phyloP scores from a whole-genome alignment of 2,113 vertebrate genomes.

The Prolemur simus region DNA sequence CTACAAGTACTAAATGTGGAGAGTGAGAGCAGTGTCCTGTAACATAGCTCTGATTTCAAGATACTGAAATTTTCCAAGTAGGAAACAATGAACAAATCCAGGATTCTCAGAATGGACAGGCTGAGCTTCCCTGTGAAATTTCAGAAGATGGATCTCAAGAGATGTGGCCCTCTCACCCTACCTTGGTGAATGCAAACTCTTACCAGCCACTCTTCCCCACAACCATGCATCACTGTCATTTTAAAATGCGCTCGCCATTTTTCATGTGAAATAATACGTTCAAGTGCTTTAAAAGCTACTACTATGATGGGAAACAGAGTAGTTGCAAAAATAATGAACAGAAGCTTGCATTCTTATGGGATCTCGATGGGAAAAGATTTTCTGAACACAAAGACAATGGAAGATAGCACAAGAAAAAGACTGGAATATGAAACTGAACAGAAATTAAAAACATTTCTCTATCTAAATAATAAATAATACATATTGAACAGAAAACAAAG shows the following conservation, averaged over 20 bases:
- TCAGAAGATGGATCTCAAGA: not conserved
- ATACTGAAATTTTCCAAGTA: not conserved
- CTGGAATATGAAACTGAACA: not conserved
- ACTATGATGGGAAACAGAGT: not conserved
- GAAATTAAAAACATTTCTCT: not conserved
- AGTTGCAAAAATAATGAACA: not conserved
- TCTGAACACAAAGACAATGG: not conserved
- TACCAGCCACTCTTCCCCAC: no score
- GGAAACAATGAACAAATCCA: not conserved
- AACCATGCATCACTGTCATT: not conserved
- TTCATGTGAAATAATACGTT: not conserved
- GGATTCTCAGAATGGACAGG: not conserved
- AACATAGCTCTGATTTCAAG: not conserved
- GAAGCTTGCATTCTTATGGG: not conserved
- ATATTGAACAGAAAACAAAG: not conserved
- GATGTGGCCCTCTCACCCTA: no score
- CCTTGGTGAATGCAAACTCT: not conserved
- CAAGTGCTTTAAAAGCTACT: not conserved
- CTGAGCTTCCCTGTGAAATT: not conserved
- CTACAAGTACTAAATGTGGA: fast-evolving
- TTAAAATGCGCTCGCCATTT: not conserved
- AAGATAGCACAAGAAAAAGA: not conserved
- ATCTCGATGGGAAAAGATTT: not conserved
- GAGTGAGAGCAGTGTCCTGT: not conserved
- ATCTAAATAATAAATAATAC: not conserved